These are phyloP conservation scores for Apamea crenata DNA, from an alignment of 2,888 invertebrate genomes.

Conservation along the genomic window DNA sequence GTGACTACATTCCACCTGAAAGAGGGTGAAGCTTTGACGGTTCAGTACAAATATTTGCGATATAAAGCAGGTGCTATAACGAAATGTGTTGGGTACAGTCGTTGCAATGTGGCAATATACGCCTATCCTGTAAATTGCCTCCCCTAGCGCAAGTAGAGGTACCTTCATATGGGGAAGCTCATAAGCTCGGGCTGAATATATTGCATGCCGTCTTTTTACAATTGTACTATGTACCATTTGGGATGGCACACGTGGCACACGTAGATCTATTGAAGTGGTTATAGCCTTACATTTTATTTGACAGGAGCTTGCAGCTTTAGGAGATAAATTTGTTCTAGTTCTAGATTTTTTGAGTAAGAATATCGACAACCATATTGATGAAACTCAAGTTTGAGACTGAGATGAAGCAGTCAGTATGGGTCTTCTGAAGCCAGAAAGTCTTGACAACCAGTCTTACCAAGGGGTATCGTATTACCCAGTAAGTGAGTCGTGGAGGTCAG, in stretches of 20 bases:
- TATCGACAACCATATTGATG: neutral
- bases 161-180: slow-evolving; percentile 18
- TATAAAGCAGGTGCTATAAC: slow-evolving; percentile 8
- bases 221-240: slow-evolving; percentile 16
- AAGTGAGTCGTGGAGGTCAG: neutral
- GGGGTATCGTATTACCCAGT: neutral
- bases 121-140: slow-evolving; percentile 33
- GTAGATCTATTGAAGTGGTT: slow-evolving; percentile 20
- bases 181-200: slow-evolving; percentile 48
- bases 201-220: slow-evolving; percentile 22
- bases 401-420: neutral
- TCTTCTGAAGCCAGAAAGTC: neutral
- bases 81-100: slow-evolving; percentile 23
- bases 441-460: neutral
- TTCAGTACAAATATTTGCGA: slow-evolving; percentile 15
- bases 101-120: slow-evolving; percentile 23
- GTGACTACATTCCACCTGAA: neutral
- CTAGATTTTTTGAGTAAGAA: neutral
- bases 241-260: neutral
- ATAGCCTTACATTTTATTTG: slow-evolving; percentile 19
- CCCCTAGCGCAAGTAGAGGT: neutral
- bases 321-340: neutral
- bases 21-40: neutral
- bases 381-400: neutral
- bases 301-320: neutral